These are phyloP conservation scores for Hedychridium roseum DNA, from an alignment of 2,888 invertebrate species.

Conservation along the genomic window DNA sequence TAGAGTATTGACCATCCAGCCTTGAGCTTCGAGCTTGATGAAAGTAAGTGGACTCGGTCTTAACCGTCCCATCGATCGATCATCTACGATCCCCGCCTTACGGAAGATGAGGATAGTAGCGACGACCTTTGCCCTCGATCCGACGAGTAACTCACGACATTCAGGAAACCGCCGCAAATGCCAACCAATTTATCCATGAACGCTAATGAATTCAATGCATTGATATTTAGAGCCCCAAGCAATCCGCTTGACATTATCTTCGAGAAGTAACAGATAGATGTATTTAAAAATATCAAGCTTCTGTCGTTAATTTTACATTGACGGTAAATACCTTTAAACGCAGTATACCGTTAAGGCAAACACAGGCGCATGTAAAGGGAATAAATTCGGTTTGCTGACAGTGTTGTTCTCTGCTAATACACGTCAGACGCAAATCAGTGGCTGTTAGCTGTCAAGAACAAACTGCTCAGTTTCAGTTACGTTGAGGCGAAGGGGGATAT, in stretches of 20 bases:
- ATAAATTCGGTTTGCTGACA: neutral
- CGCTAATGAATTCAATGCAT: too few relatives aligned
- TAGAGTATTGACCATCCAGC: too few relatives aligned
- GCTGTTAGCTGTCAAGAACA: conserved; percentile 20
- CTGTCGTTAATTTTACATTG: neutral
- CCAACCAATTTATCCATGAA: too few relatives aligned
- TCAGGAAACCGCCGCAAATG: neutral
- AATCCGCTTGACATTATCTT: conserved; percentile 13
- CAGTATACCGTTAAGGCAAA: too few relatives aligned
- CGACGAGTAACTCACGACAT: neutral
- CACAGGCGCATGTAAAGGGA: too few relatives aligned
- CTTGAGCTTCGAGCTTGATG: conserved; percentile 15
- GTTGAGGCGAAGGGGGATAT: conserved; percentile 2
- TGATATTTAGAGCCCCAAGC: too few relatives aligned
- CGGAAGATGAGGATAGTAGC: conserved; percentile 13
- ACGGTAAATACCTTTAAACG: neutral
- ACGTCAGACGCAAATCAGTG: conserved; percentile 29
- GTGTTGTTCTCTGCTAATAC: conserved; percentile 18
- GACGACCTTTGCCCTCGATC: conserved; percentile 24
- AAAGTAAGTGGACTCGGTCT: conserved; percentile 32
- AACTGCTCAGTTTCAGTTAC: conserved; percentile 22
- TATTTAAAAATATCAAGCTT: neutral
- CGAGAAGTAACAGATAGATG: conserved; percentile 1
- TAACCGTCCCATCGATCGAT: conserved; percentile 36
- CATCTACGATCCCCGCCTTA: conserved; percentile 20